Base-by-base conservation (phyloP, 92 coral and sea anemone species). In the Anthopleura xanthogrammica region DNA sequence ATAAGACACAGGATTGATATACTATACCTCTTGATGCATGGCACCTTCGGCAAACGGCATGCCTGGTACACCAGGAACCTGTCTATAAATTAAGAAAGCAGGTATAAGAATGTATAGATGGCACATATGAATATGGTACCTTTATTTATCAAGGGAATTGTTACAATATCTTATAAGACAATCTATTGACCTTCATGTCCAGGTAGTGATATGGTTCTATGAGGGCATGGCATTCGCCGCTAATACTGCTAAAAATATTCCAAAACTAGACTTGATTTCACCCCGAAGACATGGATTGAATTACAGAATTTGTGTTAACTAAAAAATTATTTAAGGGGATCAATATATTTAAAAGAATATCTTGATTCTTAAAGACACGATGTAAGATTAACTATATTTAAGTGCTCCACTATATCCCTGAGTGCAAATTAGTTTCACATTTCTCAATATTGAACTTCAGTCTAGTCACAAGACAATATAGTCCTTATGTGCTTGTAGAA, bases 401-500 rank as follows among this genome's bases (percentile, higher is more conserved):
- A 78, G 64, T n/a, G 23, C 16, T 14, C 4, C 42, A 19, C 64
- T 36, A 80, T 8, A 80, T 29, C 83, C 39, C 2, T 56, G 41
- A 83, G 79, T 50, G 57, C 23, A 83, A 73, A n/a, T 75, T 40
- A 83, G 86, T 52, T 76, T 52, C 79, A 75, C 5, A 64, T 50
- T 64, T 84, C 87, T 64, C 82, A 60, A 84, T 84, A 84, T 84
- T 84, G 87, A 76, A 84, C 87, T 84, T 76, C 56, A 84, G 87
- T 84, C 87, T 84, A 84, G 82, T 77, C 87, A 76, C 24, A 82
- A 43, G 65, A 84, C 87, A 77, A 77, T 77, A 76, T 76, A 55
- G 62, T 77, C 82, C 87, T 84, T 77, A 64, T 42, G 82, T 57
- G 58, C 75, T 80, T 72, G 14, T 76, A 75, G 76, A 73, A 66